These are phyloP conservation scores for Malurus cyaneus DNA, from an alignment of 2,113 vertebrate species.

Conservation along the genomic window DNA sequence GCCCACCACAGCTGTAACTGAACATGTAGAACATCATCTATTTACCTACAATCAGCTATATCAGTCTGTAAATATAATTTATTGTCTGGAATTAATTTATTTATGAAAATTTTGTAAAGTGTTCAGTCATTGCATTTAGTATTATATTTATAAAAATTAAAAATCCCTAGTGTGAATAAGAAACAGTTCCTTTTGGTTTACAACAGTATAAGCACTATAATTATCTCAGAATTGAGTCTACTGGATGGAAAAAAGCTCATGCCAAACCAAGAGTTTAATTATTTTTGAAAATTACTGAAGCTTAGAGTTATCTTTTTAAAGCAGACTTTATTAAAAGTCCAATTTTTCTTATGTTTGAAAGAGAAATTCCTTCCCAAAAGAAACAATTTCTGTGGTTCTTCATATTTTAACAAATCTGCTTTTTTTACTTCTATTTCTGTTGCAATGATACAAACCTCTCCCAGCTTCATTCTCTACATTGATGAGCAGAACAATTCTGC, in stretches of 20 bases:
- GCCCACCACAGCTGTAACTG: not conserved
- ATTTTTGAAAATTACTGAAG: not conserved
- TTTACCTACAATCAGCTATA: not conserved
- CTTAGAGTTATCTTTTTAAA: not conserved
- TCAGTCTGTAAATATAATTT: not conserved
- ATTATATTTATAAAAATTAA: not conserved
- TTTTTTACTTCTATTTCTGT: not conserved
- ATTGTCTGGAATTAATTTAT: not conserved
- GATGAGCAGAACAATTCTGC: not conserved
- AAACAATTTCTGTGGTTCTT: not conserved
- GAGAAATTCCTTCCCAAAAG: not conserved
- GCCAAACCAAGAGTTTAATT: not conserved
- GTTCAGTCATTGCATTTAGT: not conserved
- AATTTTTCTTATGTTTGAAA: not conserved
- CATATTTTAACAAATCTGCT: not conserved
- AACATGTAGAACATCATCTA: not conserved
- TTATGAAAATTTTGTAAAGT: not conserved
- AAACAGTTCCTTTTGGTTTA: not conserved
- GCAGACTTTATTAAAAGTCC: not conserved
- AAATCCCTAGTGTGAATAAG: not conserved
- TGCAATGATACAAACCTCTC: not conserved
- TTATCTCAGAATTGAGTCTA: not conserved
- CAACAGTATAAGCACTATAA: not conserved
- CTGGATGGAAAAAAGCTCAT: not conserved
- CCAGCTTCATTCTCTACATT: not conserved